Evolutionary conservation across 2,888 invertebrate genomes (phyloP), one percentile per base, ranked within the genome.

Genomic region (Sepiola atlantica): DNA sequence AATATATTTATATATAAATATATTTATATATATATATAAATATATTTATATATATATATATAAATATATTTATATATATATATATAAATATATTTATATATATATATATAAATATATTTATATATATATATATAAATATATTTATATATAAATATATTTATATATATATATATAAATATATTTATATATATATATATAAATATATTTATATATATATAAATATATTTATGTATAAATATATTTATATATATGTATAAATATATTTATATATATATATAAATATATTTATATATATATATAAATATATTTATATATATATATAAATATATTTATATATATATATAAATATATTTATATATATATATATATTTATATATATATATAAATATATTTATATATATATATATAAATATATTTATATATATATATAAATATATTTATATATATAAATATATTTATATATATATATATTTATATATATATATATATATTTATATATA

Each of bases 401-500:
- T 32, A 92, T 35, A 92, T 32, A n/a, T 35, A 21, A 20, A 92
- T 92, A 92, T 32, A 92, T n/a, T 20, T 32, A 92, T 92, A 35
- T n/a, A 92, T 92, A 92, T 21, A 77, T 77, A 77, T 24, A 77
- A 21, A 77, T 24, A 77, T 77, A 77, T 24, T 21, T 77, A 77
- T 24, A 77, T 77, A 77, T 24, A 77, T 77, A 77, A 18, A 77
- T 77, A 24, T 24, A 77, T 77, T 21, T 24, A 77, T 77, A 77
- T 21, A 77, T 77, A 77, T n/a, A n/a, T 92, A 35, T 32, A 92
- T 92, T 18, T 32, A 92, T 35, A 92, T 32, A n/a, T 35, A 35
- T 32, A 92, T 92, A 92, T 32, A 92, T n/a, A 32, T 32, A 92
- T 92, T 20, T n/a, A 92, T 92, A 92, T n/a, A n/a, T 61, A 32